Percentiles rank a stretch among this genome's conserved stretches.
Evolutionary conservation across 2,797 vertebrate species (phyloP).

Genomic region (Molossus alvarezi): DNA sequence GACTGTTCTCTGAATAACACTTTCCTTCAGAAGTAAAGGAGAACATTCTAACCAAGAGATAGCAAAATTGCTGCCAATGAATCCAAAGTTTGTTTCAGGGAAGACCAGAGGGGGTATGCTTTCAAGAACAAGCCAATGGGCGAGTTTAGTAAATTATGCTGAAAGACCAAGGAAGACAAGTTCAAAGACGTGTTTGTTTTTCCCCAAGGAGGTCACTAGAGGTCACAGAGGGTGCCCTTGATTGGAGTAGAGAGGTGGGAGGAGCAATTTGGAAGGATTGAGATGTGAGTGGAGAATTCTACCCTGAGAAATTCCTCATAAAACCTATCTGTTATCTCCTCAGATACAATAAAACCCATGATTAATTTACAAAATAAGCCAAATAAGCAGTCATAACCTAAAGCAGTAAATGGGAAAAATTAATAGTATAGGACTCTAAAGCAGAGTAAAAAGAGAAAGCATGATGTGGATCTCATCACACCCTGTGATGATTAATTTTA

Average conservation of each 20-base stretch:
- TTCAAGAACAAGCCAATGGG: neutral
- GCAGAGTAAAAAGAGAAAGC: neutral
- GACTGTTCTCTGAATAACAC: neutral
- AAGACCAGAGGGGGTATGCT: neutral
- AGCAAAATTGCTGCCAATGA: neutral
- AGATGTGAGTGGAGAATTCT: neutral
- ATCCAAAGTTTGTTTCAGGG: neutral
- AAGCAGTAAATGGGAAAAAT: neutral
- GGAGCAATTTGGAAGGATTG: neutral
- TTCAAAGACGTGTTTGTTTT: neutral
- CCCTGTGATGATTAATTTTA: neutral
- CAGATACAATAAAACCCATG: neutral
- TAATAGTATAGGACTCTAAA: neutral
- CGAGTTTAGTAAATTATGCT: neutral
- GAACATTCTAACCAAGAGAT: neutral
- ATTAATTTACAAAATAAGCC: neutral
- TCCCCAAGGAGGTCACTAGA: neutral
- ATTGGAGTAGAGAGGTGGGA: neutral
- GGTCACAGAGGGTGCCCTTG: neutral
- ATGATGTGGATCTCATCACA: too few relatives aligned
- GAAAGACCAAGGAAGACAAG: neutral
- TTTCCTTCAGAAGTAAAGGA: slow-evolving; percentile 16
- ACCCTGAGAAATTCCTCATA: neutral
- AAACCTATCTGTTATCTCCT: neutral
- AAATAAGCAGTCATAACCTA: neutral